Evolutionary conservation across 2,113 vertebrate species (phyloP), one percentile per base, ranked within the genome.

Genomic region (Plecturocebus donacophilus): DNA sequence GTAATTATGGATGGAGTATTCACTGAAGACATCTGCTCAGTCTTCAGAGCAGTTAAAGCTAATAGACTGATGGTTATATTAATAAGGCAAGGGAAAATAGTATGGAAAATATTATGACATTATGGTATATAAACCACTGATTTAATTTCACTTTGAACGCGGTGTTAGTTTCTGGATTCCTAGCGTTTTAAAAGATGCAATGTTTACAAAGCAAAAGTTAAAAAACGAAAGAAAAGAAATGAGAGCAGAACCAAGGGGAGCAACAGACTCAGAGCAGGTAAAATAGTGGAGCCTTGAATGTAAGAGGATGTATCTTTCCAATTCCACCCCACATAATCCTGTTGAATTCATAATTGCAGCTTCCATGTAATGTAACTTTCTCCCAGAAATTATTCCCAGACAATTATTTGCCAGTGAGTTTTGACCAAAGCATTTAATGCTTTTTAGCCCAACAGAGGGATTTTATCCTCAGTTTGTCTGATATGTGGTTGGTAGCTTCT

Each of bases 31-130:
- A 98, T 98, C 98, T 97, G 97, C 97, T 98, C 95, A 68, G 93
- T 94, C 96, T 97, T 97, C 94, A 94, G 95, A 96, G 97, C 97
- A 95, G 97, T 97, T 97, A 98, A 96, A 97, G 68, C 97, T 98
- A 98, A 98, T 98, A 98, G 96, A 90, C 85, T 97, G 96, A 98
- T 96, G 96, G 96, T 97, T 98, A 96, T 97, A 98, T 98, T 98
- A 98, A 98, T 98, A 98, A 98, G 97, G 97, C 90, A 95, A 96
- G 92, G 92, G 96, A 94, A 98, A 98, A 97, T 96, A 96, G 95
- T 97, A 98, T 97, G 94, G 97, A 96, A 98, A 97, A 98, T 97
- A 98, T 98, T 98, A 97, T 98, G 98, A 98, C 98, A 97, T 96
- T 97, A 96, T 96, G 94, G 88, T 95, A 96, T 97, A 96, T 97